These are phyloP conservation scores for Andrena cerasifolii DNA, from an alignment of 1,140 invertebrate genomes.

Conservation along the genomic window DNA sequence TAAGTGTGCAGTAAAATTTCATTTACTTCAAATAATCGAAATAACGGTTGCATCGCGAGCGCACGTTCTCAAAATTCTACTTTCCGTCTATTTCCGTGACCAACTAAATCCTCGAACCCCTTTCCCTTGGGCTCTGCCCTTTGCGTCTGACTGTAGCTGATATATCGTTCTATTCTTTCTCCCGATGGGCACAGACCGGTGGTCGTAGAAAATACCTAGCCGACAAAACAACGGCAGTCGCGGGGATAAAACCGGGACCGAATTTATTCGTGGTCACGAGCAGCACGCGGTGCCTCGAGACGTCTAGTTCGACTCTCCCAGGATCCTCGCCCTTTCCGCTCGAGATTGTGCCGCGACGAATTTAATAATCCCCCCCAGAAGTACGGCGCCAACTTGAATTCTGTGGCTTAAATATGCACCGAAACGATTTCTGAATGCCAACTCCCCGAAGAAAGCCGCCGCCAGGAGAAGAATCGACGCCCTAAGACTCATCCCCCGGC, in stretches of 20 bases:
- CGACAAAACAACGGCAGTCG: not conserved
- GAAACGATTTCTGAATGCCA: constrained; percentile 71
- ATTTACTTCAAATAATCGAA: too few relatives aligned
- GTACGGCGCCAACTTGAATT: constrained; percentile 55
- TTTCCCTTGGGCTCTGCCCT: not conserved
- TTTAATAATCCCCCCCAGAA: constrained; percentile 68
- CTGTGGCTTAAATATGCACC: constrained; percentile 71
- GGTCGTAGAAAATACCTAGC: constrained; percentile 17
- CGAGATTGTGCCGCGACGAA: constrained; percentile 64
- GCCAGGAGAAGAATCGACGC: constrained; percentile 5
- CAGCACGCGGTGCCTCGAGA: constrained; percentile 50
- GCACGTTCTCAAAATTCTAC: too few relatives aligned
- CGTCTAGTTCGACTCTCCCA: not conserved
- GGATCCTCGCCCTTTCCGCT: not conserved
- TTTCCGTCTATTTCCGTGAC: constrained; percentile 1
- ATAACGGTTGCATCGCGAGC: too few relatives aligned
- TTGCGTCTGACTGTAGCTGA: too few relatives aligned
- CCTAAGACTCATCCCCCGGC: too few relatives aligned
- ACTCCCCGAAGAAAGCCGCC: constrained; percentile 50
- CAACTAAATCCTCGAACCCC: not conserved
- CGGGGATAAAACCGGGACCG: constrained; percentile 16
- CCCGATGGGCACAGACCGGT: not conserved
- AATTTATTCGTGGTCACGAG: constrained; percentile 73
- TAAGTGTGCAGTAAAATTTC: too few relatives aligned
- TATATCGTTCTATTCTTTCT: not conserved